Conservation (phyloP, 2,888 invertebrate genomes). For the Papilio protenor region DNA sequence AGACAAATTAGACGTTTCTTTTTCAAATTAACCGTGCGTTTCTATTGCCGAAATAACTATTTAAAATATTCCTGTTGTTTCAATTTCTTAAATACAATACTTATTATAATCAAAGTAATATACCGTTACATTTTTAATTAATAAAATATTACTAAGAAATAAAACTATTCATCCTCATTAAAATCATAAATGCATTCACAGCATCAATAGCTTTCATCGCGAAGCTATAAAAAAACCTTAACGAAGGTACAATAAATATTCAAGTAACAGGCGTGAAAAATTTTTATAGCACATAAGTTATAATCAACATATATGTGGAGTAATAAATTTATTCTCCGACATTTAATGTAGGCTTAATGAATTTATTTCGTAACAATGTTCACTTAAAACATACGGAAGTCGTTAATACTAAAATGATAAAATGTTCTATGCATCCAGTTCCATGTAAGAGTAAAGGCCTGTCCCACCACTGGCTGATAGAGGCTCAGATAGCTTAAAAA, state of each 20-base stretch:
- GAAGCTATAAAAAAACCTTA: constrained; percentile 34
- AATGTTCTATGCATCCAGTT: background rate
- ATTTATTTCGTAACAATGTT: constrained; percentile 2
- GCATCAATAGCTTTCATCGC: background rate
- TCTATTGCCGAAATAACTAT: too few relatives aligned
- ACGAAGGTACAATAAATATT: constrained; percentile 30
- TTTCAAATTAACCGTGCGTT: too few relatives aligned
- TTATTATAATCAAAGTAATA: too few relatives aligned
- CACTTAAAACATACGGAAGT: background rate
- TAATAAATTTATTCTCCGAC: constrained; percentile 13
- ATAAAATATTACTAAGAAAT: background rate
- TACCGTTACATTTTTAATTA: background rate
- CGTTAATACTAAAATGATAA: background rate
- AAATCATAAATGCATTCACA: background rate
- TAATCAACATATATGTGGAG: constrained; percentile 11
- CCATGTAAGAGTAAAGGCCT: background rate
- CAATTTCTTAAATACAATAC: too few relatives aligned
- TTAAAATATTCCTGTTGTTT: too few relatives aligned
- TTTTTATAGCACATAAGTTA: constrained; percentile 28
- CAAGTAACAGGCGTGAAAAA: constrained; percentile 8
- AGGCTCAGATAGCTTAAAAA: too few relatives aligned
- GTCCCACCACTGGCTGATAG: too few relatives aligned
- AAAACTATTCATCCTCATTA: background rate
- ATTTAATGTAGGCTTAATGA: constrained; percentile 7
- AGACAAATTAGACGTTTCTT: too few relatives aligned